These are phyloP conservation scores for Abramis brama DNA, from an alignment of 2,113 vertebrate genomes.

Conservation along the genomic window DNA sequence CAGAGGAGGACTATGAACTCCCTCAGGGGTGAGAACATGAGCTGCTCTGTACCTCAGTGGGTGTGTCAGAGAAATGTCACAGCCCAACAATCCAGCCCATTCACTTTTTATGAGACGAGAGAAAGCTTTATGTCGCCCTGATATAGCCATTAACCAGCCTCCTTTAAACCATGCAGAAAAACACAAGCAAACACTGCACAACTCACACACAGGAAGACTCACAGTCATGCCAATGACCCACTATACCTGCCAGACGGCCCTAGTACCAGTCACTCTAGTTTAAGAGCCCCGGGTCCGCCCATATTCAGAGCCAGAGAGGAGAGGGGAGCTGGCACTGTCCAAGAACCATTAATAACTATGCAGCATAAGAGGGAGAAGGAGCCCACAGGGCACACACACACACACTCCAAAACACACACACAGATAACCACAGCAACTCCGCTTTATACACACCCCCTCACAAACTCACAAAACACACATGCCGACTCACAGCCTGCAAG, in stretches of 20 bases:
- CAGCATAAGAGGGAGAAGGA: neutral
- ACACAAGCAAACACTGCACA: neutral
- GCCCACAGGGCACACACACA: constrained; percentile 17
- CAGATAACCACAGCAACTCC: constrained; percentile 1
- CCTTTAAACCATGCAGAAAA: constrained; percentile 6
- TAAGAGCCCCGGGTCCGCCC: constrained; percentile 20
- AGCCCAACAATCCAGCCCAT: neutral
- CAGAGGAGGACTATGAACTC: neutral
- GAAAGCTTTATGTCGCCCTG: constrained; percentile 17
- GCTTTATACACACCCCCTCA: constrained; percentile 29
- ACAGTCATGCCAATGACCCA: constrained; percentile 14
- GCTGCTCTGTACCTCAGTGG: neutral
- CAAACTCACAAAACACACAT: constrained; percentile 37
- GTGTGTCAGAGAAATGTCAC: constrained; percentile 25
- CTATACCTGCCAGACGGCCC: constrained; percentile 31
- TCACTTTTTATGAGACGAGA: constrained; percentile 33
- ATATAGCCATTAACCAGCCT: constrained; percentile 41
- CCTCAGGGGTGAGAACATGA: constrained; percentile 23
- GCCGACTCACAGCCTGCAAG: neutral
- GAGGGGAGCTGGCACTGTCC: constrained; percentile 27
- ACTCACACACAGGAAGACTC: constrained; percentile 3
- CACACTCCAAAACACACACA: constrained; percentile 44
- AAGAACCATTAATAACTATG: constrained; percentile 44
- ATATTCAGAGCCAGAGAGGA: constrained; percentile 21
- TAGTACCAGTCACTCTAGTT: constrained; percentile 38